These are phyloP conservation scores for Hipposideros armiger DNA, from an alignment of 2,113 vertebrate species.

Conservation along the genomic window DNA sequence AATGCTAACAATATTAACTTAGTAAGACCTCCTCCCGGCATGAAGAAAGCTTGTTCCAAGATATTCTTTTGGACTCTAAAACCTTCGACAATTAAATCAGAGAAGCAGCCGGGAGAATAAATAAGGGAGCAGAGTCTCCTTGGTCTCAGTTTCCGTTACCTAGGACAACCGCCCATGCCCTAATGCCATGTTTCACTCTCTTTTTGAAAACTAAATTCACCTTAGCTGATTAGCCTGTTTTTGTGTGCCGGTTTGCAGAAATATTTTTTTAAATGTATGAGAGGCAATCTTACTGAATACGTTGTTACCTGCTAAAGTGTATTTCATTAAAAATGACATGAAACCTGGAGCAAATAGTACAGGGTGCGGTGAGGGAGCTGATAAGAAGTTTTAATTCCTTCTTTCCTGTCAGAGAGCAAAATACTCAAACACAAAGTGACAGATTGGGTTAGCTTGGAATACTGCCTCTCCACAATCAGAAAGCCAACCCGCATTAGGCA, in stretches of 20 bases:
- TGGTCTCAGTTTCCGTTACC: neutral
- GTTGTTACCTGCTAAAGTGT: neutral
- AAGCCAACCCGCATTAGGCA: constrained; percentile 69
- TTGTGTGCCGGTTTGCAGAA: neutral
- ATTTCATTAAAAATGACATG: constrained; percentile 22
- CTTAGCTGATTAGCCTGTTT: neutral
- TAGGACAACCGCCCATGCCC: neutral
- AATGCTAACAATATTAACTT: neutral
- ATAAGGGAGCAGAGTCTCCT: neutral
- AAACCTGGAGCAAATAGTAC: neutral
- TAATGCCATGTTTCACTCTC: neutral
- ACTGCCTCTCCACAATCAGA: neutral
- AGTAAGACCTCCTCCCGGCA: neutral
- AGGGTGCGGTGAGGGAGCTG: too few species aligned
- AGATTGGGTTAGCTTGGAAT: constrained; percentile 37
- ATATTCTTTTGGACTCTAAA: constrained; percentile 15
- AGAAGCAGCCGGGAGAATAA: neutral
- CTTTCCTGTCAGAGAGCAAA: constrained; percentile 72
- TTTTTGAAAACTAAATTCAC: constrained; percentile 14
- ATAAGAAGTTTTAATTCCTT: constrained; percentile 19
- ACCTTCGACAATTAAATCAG: neutral
- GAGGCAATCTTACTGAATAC: neutral
- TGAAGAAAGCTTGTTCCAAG: neutral
- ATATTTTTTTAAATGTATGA: constrained; percentile 6
- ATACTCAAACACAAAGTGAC: constrained; percentile 69